Evolutionary conservation across 2,797 vertebrate species (phyloP), one percentile per base, ranked within the genome.

Genomic region (Sternotherus odoratus): DNA sequence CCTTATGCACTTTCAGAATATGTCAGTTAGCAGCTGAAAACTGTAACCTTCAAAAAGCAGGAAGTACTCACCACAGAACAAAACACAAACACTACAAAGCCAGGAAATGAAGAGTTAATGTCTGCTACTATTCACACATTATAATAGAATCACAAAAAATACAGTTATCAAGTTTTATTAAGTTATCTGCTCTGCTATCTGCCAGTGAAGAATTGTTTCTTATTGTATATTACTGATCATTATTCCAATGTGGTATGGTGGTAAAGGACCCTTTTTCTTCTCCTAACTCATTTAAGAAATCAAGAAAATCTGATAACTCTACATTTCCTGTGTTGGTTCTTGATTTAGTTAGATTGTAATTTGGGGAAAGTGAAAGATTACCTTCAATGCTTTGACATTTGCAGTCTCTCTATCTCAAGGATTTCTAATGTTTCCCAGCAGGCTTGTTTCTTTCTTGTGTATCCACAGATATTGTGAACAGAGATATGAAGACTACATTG

Each of bases 381-480:
- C 33, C 24, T 48, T 48, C 72, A 75, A 8, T 48, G 72, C 56
- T 90, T 66, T 93, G 89, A 80, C 69, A 89, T 30, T 43, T 80
- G 66, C 30, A 74, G 48, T 89, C 15, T 75, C 63, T 81, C 48
- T 85, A 0, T 80, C 91, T 87, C 82, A 86, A 39, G 9, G 23
- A 75, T 74, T 85, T 48, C 53, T 96, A 88, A 93, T 28, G 13
- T 11, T 90, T 91, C 56, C 69, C 60, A 43, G 92, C 79, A n/a
- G 19, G 2, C 80, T 81, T n/a, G 69, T 46, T 36, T 75, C 12
- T 86, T 91, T 91, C 91, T 82, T 95, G 43, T 97, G 77, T 94
- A 28, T 94, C 97, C 69, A 53, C 98, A 99, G 99, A 99, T 97
- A 98, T 99, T 1, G 98, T 99, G 91, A 99, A 98, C 1, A 98